Base-by-base conservation (phyloP, 23 tunicate genomes). In the Corella eumyota region DNA sequence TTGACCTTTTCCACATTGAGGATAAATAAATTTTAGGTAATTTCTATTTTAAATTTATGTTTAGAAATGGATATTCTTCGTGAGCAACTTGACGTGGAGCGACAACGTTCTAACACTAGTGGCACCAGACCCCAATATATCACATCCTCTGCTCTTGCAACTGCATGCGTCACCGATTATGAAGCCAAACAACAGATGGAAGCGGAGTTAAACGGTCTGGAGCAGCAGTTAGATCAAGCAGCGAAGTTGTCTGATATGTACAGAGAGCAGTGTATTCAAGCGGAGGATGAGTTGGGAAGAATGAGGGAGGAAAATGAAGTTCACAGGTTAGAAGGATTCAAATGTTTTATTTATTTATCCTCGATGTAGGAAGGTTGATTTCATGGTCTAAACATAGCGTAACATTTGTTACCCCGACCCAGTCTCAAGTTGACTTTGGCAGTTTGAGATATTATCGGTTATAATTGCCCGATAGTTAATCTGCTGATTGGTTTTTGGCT, bases 241-340 rank as follows among this genome's bases (percentile, higher is more conserved):
- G 97, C 68, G 34, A 79, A 90, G 57, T 71, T 90, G 72, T 81
- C 97, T 22, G 97, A 90, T 45, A 79, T 90, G 90, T 90, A 90
- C 73, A 32, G 97, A 29, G 97, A 90, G 60, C 97, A 90, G 57
- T 90, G 97, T 67, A 85, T 90, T n/a, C 78, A 73, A 24, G 68
- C 97, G 2, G 97, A 90, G 34, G 90, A 90, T 52, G 92, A 90
- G 63, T 44, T 90, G 47, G 77, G 82, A 2, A 60, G 90, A 9
- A 57, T 90, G 61, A 56, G 90, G 25, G 97, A 90, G 50, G 90
- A 90, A 63, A 68, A 70, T 21, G 90, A 79, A 45, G 90, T 79
- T 57, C 90, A 90, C 64, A 68, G 72, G 90, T 78, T 24, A 27
- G 23, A 46, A 20, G 20, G 23, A 9, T 49, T 60, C 20, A 27